These are phyloP conservation scores for Eupsittula cactorum DNA, from an alignment of 2,113 vertebrate species.

Conservation along the genomic window DNA sequence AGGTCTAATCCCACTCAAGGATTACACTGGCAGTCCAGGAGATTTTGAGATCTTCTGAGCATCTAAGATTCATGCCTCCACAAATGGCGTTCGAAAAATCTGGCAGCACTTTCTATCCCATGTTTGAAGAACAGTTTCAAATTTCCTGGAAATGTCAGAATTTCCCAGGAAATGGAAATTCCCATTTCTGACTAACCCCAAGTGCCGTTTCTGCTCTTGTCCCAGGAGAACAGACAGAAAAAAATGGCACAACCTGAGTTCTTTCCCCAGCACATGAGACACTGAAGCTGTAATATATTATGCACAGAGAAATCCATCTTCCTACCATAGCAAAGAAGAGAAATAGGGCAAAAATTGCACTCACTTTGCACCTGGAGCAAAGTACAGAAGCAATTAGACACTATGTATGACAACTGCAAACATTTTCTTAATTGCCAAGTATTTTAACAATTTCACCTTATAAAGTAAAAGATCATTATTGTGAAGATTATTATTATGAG, in stretches of 20 bases:
- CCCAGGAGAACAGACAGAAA: not conserved
- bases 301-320: not conserved
- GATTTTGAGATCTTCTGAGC: not conserved
- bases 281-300: not conserved
- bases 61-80: not conserved
- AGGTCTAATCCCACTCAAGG: not conserved
- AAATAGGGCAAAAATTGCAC: not conserved
- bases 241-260: rapidly evolving
- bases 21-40: not conserved
- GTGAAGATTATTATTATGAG: not conserved
- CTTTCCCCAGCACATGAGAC: rapidly evolving
- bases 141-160: not conserved
- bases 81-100: not conserved
- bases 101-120: not conserved
- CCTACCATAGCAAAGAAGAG: not conserved
- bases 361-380: not conserved
- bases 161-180: not conserved
- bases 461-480: not conserved
- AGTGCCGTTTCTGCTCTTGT: not conserved
- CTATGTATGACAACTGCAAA: not conserved
- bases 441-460: not conserved
- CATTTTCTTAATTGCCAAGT: not conserved
- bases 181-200: not conserved
- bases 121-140: not conserved
- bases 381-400: not conserved